These are phyloP conservation scores for Drosophila grimshawi DNA, from an alignment of 1,140 invertebrate genomes.

Conservation along the genomic window DNA sequence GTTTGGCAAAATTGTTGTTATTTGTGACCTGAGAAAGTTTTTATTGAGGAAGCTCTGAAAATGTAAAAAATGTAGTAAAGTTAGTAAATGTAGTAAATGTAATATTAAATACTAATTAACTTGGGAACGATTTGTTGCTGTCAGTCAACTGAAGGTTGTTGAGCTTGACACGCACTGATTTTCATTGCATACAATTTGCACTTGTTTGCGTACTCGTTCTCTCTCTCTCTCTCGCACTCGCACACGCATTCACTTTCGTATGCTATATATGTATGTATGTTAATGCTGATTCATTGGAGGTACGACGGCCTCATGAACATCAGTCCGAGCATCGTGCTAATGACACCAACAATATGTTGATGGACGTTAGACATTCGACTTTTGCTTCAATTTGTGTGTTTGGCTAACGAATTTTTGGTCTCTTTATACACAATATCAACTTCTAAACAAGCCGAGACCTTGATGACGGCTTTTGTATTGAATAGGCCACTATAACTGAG, in stretches of 20 bases:
- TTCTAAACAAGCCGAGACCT: conserved; percentile 38
- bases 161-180: conserved; percentile 43
- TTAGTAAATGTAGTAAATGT: conserved; percentile 44
- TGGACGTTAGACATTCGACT: conserved; percentile 29
- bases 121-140: conserved; percentile 19
- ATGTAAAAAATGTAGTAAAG: neutral
- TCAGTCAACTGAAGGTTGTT: conserved; percentile 32
- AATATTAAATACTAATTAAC: conserved; percentile 53
- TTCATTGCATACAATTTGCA: conserved; percentile 52
- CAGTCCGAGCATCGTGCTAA: conserved; percentile 43
- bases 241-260: neutral
- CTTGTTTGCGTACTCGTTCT: neutral
- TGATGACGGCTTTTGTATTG: conserved; percentile 41
- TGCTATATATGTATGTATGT: conserved; percentile 26
- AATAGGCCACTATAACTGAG: conserved; percentile 13
- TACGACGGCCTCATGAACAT: conserved; percentile 62
- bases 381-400: conserved; percentile 29
- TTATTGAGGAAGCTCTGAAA: neutral
- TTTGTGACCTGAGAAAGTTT: neutral
- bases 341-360: conserved; percentile 41
- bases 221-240: conserved; percentile 1
- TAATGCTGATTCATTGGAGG: conserved; percentile 57
- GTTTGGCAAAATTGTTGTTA: neutral
- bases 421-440: conserved; percentile 26
- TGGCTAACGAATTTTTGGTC: conserved; percentile 42